phyloP scores from a whole-genome alignment of 2,888 invertebrate genomes.

The Pogonocherus hispidulus region DNA sequence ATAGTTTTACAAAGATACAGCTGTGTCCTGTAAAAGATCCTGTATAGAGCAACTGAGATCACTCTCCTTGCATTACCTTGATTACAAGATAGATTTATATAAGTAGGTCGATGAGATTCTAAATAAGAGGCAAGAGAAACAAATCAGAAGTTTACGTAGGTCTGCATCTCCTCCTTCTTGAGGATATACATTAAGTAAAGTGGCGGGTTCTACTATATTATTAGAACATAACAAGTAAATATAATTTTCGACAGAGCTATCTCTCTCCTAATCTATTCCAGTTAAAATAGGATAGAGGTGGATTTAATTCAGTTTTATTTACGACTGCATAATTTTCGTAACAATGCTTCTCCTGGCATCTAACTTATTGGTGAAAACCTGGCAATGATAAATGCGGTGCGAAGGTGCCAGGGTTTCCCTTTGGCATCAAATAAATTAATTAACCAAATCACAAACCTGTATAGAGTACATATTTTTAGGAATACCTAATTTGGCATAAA shows the following conservation, averaged over 20 bases:
- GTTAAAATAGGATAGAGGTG: background rate
- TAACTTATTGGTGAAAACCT: background rate
- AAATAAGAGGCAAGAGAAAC: conserved; percentile 8
- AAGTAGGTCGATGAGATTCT: conserved; percentile 24
- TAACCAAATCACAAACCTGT: no score
- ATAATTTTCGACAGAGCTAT: conserved; percentile 6
- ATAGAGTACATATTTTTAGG: no score
- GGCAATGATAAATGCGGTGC: background rate
- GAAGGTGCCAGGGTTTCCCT: background rate
- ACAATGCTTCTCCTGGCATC: background rate
- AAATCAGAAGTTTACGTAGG: conserved; percentile 18
- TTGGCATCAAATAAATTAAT: no score
- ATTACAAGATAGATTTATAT: conserved; percentile 15
- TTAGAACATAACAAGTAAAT: conserved; percentile 3
- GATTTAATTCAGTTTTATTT: background rate
- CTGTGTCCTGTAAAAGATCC: no score
- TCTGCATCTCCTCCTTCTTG: conserved; percentile 6
- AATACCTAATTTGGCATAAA: no score
- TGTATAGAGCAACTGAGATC: no score
- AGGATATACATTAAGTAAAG: conserved; percentile 10
- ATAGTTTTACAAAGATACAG: no score
- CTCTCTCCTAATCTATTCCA: background rate
- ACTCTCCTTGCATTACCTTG: background rate
- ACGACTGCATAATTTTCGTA: conserved; percentile 4
- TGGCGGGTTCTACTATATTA: background rate